A percentile compares a stretch with the other conserved stretches of the same genome.
These are phyloP conservation scores for Tetanocera ferruginea DNA, from an alignment of 2,888 invertebrate species.

Conservation along the genomic window DNA sequence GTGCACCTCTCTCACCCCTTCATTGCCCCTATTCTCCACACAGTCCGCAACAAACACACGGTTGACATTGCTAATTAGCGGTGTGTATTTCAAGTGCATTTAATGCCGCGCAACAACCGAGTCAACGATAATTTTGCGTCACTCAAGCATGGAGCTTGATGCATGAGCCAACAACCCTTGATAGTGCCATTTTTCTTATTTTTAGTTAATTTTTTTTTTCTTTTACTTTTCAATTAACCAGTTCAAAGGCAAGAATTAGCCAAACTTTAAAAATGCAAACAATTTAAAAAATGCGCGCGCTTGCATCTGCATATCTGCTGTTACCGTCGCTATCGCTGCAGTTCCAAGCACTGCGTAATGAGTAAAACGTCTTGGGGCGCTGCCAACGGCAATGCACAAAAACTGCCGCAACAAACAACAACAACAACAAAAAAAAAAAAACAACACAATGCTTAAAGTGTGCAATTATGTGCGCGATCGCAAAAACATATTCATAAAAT, in stretches of 20 bases:
- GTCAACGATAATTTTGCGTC: constrained; percentile 56
- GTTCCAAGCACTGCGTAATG: constrained; percentile 20
- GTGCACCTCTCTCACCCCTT: neutral
- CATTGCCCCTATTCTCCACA: too few species aligned
- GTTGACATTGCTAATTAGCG: constrained; percentile 52
- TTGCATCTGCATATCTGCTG: constrained; percentile 33
- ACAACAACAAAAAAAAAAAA: too few species aligned
- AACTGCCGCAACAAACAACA: neutral
- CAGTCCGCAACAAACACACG: constrained; percentile 18
- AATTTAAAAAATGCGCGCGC: constrained; percentile 26
- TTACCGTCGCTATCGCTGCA: neutral
- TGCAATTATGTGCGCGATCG: neutral
- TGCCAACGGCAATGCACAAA: too few species aligned
- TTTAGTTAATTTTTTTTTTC: too few species aligned
- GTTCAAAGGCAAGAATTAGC: constrained; percentile 7
- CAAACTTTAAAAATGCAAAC: constrained; percentile 28
- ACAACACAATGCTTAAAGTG: neutral
- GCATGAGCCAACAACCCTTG: neutral
- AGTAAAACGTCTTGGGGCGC: too few species aligned
- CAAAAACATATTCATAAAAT: constrained; percentile 36
- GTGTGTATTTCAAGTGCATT: constrained; percentile 45
- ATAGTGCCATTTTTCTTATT: too few species aligned
- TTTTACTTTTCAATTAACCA: too few species aligned
- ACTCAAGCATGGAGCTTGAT: constrained; percentile 55
- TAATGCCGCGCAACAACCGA: constrained; percentile 26